Evolutionary conservation across 2,797 vertebrate genomes (phyloP).

Genomic region (Urocyon cinereoargenteus): DNA sequence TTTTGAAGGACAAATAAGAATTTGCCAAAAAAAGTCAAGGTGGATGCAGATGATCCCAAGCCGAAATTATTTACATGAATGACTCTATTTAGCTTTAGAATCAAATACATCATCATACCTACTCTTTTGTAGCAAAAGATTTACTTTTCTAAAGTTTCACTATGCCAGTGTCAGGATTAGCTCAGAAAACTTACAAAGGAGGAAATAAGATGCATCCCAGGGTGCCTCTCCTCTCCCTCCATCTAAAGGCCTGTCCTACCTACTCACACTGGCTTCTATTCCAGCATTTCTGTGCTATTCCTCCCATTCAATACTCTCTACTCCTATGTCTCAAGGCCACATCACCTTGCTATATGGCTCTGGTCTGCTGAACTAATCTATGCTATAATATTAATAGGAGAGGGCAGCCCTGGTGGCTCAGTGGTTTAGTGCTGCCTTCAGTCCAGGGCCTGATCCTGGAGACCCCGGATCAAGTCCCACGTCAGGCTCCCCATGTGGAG

Average conservation of each 20-base stretch:
- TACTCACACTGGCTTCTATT: neutral
- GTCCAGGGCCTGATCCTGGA: too few relatives aligned
- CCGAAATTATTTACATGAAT: slow-evolving; percentile 35
- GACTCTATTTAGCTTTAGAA: slow-evolving; percentile 51
- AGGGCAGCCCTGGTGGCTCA: neutral
- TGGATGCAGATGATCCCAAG: neutral
- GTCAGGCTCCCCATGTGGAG: too few relatives aligned
- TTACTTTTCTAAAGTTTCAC: neutral
- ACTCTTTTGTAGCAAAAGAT: slow-evolving; percentile 29
- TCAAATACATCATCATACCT: neutral
- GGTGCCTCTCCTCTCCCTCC: neutral
- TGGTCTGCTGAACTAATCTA: neutral
- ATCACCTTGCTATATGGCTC: neutral
- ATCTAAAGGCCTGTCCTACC: neutral
- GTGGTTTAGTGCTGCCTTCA: too few relatives aligned
- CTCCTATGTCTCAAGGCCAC: neutral
- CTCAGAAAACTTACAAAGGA: slow-evolving; percentile 37
- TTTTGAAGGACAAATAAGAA: slow-evolving; percentile 31
- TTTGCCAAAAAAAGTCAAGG: slow-evolving; percentile 27
- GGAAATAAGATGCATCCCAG: neutral
- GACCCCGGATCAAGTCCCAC: too few relatives aligned
- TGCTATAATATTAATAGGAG: neutral
- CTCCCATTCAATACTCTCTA: neutral
- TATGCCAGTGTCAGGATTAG: neutral
- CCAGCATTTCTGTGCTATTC: neutral